phyloP scores from a whole-genome alignment of 2,113 vertebrate species.

The Epinephelus lanceolatus region DNA sequence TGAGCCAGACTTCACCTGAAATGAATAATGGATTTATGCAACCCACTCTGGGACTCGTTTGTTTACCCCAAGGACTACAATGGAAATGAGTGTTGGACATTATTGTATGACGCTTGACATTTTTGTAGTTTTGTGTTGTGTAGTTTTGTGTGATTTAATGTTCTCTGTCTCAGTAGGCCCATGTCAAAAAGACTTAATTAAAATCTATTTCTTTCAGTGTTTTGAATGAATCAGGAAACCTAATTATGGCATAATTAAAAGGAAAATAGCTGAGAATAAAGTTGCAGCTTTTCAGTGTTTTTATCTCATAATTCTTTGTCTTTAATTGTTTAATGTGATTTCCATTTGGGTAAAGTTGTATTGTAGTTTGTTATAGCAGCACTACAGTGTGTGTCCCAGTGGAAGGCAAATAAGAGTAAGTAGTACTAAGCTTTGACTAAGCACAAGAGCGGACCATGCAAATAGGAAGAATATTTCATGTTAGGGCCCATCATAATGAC shows the following conservation, averaged over 20 bases:
- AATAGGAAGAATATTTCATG: constrained; percentile 60
- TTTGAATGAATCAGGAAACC: neutral
- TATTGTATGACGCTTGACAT: too few relatives aligned
- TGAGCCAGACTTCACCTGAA: too few relatives aligned
- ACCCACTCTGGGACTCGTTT: too few relatives aligned
- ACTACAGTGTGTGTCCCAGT: constrained; percentile 12
- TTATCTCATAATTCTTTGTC: neutral
- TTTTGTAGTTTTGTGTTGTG: neutral
- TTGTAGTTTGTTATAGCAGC: constrained; percentile 9
- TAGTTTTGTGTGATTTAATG: neutral
- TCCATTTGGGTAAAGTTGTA: constrained; percentile 9
- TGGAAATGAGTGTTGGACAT: too few relatives aligned
- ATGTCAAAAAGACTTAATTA: neutral
- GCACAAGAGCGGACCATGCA: constrained; percentile 41
- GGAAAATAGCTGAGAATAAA: neutral
- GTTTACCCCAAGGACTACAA: too few relatives aligned
- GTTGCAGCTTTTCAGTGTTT: neutral
- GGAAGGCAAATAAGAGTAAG: constrained; percentile 31
- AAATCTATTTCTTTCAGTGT: neutral
- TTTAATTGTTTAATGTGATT: neutral
- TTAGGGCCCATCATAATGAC: constrained; percentile 63
- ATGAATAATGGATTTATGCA: too few relatives aligned
- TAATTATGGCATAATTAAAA: constrained; percentile 15
- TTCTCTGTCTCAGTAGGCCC: neutral
- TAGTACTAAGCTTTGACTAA: constrained; percentile 30